Evolutionary conservation across 2,888 invertebrate species (phyloP).

Genomic region (Xestia rhomboidea): DNA sequence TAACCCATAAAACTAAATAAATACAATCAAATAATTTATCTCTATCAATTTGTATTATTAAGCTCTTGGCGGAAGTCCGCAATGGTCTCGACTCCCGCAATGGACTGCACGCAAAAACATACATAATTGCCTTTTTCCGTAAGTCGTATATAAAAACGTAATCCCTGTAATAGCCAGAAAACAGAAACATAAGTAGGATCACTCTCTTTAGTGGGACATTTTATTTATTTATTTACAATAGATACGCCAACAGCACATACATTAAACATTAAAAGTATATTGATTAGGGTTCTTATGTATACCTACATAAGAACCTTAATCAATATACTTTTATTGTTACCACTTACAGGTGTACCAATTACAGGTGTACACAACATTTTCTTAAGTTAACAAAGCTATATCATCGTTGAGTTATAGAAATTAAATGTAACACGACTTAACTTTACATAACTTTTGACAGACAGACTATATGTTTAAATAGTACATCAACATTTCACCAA

Average conservation of each 20-base stretch:
- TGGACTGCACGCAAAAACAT: constrained; percentile 53
- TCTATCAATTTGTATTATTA: constrained; percentile 14
- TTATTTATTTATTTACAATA: background rate
- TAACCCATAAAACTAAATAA: background rate
- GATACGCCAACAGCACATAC: background rate
- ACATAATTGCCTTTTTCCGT: constrained; percentile 59
- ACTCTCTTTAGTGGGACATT: background rate
- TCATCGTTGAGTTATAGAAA: too few species aligned
- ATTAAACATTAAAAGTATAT: too few species aligned
- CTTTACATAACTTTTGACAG: too few species aligned
- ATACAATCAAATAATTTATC: constrained; percentile 2
- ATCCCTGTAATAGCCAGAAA: constrained; percentile 36
- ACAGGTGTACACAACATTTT: background rate
- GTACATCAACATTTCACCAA: too few species aligned
- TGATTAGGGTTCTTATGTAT: too few species aligned
- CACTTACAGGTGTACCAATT: too few species aligned
- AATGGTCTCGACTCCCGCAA: constrained; percentile 31
- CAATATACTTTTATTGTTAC: too few species aligned
- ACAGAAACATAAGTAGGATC: constrained; percentile 11
- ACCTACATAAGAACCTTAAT: too few species aligned
- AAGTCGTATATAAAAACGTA: constrained; percentile 56
- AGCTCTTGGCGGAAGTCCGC: constrained; percentile 7
- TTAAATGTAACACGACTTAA: too few species aligned
- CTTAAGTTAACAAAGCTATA: background rate
- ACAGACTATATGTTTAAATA: too few species aligned